Base-by-base conservation (phyloP, 2,888 invertebrate genomes). In the Gryllus longicercus region DNA sequence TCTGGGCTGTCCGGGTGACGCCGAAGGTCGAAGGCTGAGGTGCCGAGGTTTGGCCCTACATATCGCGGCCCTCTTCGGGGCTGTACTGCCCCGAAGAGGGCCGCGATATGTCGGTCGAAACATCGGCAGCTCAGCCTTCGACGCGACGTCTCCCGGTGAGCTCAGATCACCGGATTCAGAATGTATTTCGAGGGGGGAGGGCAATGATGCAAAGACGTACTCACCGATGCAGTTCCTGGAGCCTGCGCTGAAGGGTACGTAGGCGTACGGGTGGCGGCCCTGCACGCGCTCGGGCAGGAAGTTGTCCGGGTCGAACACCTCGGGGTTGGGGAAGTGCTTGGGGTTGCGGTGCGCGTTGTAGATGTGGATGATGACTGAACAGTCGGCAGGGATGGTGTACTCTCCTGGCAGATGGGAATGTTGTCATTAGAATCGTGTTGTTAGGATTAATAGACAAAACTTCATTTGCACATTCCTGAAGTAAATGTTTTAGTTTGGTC, bases 251-350 rank as follows among this genome's bases (percentile, higher is more conserved):
- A 87, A 87, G n/a, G 87, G 87, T 23, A 87, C 84, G 80, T 86
- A 87, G 1, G 87, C 85, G 81, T 85, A 87, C 3, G 87, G 86
- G 84, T 89, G 87, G 76, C 89, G 85, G 4, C 85, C 85, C 5
- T 80, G 82, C 2, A 83, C 83, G 79, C 87, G 87, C 82, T 89
- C 88, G 2, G 87, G 85, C 18, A 87, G 84, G 84, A 90, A 90
- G 78, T 89, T 84, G 82, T 89, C 88, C 0, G 90, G 90, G 81
- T 89, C 86, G 84, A 88, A 90, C 78, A 83, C 84, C 75, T 89
- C 87, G 2, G 90, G 89, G 80, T 89, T 86, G 1, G 88, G 87
- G 83, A 87, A 90, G 80, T 86, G 84, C 23, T 86, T 84, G 2
- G 86, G 86, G 84, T 89, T 87, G 21, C 87, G 85, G 83, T 90